Evolutionary conservation across 2,113 vertebrate genomes (phyloP).

Genomic region (Mungos mungo): DNA sequence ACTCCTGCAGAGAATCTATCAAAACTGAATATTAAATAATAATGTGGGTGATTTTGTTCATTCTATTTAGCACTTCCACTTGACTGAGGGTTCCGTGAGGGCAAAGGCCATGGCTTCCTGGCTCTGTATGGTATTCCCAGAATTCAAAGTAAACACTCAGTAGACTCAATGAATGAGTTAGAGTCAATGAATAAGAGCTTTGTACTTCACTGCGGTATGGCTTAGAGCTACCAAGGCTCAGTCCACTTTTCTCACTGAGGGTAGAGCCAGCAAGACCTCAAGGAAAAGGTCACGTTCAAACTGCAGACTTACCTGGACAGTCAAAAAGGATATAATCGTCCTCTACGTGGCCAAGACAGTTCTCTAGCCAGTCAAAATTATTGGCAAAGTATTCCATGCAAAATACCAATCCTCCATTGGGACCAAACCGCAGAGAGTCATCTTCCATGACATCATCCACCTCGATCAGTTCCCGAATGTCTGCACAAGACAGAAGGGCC

Average conservation of each 20-base stretch:
- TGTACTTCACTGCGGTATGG: neutral
- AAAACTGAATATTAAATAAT: neutral
- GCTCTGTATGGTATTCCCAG: neutral
- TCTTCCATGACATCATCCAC: conserved; percentile 99
- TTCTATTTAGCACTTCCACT: neutral
- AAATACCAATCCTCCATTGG: conserved; percentile 96
- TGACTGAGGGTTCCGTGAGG: neutral
- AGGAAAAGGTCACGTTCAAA: neutral
- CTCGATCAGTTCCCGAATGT: conserved; percentile 96
- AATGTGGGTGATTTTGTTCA: neutral
- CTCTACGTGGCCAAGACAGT: conserved; percentile 93
- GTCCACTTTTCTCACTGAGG: neutral
- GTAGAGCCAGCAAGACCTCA: neutral
- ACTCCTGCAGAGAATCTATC: neutral
- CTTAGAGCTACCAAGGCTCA: neutral
- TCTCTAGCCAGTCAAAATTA: conserved; percentile 96
- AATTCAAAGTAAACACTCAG: neutral
- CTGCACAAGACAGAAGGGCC: conserved; percentile 77
- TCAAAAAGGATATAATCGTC: conserved; percentile 98
- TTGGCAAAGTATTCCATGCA: conserved; percentile 99
- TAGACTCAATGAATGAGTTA: neutral
- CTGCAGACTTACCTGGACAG: conserved; percentile 90
- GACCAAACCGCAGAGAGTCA: conserved; percentile 91
- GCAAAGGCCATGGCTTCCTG: neutral
- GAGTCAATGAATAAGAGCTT: neutral